Evolutionary conservation across 2,797 vertebrate species (phyloP).

Genomic region (Rachycentron canadum): DNA sequence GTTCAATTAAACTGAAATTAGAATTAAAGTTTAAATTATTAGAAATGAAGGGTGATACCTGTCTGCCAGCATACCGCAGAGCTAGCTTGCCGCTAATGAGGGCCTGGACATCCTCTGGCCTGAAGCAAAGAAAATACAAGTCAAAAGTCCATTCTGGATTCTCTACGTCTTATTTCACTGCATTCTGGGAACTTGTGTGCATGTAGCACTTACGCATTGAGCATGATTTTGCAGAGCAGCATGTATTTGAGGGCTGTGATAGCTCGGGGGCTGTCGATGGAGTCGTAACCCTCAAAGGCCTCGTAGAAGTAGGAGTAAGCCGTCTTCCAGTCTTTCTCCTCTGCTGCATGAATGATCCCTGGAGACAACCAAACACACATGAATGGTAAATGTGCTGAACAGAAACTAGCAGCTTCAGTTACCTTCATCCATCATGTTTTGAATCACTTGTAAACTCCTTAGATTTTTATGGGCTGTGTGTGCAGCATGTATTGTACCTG

Average conservation of each 20-base stretch:
- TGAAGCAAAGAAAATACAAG: constrained; percentile 65
- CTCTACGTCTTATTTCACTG: background rate
- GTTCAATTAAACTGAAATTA: background rate
- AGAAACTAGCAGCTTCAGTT: background rate
- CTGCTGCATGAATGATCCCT: constrained; percentile 98
- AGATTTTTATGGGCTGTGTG: background rate
- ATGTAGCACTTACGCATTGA: constrained; percentile 89
- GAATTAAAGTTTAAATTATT: background rate
- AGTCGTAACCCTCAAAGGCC: constrained; percentile 98
- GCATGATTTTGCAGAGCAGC: constrained; percentile 99
- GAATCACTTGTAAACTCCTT: background rate
- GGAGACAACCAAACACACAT: constrained; percentile 3
- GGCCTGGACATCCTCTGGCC: constrained; percentile 96
- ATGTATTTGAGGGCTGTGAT: constrained; percentile 98
- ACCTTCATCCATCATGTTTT: background rate
- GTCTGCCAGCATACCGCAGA: constrained; percentile 94
- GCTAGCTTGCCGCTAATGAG: constrained; percentile 97
- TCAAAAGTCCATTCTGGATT: background rate
- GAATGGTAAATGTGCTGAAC: background rate
- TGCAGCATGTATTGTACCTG: constrained; percentile 82
- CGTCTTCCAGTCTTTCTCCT: constrained; percentile 99
- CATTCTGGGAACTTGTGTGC: background rate
- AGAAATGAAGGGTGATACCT: constrained; percentile 84
- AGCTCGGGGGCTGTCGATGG: constrained; percentile 95
- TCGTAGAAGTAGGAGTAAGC: constrained; percentile 99